Base-by-base conservation (phyloP, 2,888 invertebrate genomes). In the Lamellibrachia satsuma region DNA sequence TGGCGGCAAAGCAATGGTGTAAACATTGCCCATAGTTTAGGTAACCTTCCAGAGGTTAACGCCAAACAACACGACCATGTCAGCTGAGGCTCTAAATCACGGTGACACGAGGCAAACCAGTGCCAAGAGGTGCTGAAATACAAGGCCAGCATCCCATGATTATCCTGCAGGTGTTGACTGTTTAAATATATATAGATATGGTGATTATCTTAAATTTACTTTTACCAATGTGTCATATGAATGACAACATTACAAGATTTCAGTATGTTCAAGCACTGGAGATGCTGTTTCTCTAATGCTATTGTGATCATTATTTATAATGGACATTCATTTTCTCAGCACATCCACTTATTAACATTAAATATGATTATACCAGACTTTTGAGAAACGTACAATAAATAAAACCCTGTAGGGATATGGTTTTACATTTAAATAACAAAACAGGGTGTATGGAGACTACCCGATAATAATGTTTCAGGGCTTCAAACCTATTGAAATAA, bases 101-200 rank as follows among this genome's bases (percentile, higher is more conserved):
- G 15, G 75, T 75, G 75, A 75, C 75, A 75, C 22, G 22, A 75
- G 22, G 11, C 75, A 75, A 75, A 22, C 75, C 75, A 75, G 75
- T 75, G 75, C 75, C 75, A 75, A 75, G 75, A 75, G 75, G 75
- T 75, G 75, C 75, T 75, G 75, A 75, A 75, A 75, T n/a, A 75
- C 75, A 22, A 6, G 75, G 22, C 75, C 4, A n/a, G 22, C 75
- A 22, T 75, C 75, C 6, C 75, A 75, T 75, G 22, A 75, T 75
- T 75, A 75, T 75, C 75, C n/a, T 3, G 75, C n/a, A 15, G 15
- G 22, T 75, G 75, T 75, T 75, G 75, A 75, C 75, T 75, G 75
- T 75, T 57, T 75, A 75, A 75, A 15, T 75, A n/a, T 22, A 39
- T 39, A 22, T 11, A 11, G 22, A 75, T 75, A 75, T 15, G 75